These are phyloP conservation scores for Tuberolachnus salignus DNA, from an alignment of 2,888 invertebrate genomes.

Conservation along the genomic window DNA sequence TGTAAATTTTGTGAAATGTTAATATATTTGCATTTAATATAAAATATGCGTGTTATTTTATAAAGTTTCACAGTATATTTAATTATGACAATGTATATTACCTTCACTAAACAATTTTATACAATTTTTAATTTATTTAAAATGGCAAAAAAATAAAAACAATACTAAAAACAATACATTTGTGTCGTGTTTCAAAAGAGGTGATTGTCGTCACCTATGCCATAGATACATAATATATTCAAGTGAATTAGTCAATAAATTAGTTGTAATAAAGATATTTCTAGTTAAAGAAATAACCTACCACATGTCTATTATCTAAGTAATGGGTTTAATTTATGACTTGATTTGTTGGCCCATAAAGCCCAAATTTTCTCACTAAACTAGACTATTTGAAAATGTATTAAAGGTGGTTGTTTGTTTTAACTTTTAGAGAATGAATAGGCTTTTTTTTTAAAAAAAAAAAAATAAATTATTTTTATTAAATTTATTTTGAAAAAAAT, in stretches of 20 bases:
- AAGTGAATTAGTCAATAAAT: too few relatives aligned
- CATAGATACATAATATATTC: background rate
- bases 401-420: constrained; percentile 36
- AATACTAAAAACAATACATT: background rate
- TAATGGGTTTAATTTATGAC: background rate
- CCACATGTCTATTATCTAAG: background rate
- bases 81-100: background rate
- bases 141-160: too few relatives aligned
- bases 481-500: background rate
- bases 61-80: background rate
- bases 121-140: background rate
- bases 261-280: too few relatives aligned
- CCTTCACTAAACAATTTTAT: background rate
- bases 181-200: background rate
- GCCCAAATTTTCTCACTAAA: background rate
- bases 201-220: background rate
- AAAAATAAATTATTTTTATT: too few relatives aligned
- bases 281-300: too few relatives aligned
- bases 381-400: background rate
- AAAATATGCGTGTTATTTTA: constrained; percentile 25
- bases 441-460: too few relatives aligned
- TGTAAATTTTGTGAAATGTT: background rate
- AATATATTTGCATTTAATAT: background rate
- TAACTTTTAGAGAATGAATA: background rate
- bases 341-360: background rate